Evolutionary conservation across 2,113 vertebrate species (phyloP), one percentile per base, ranked within the genome.

Genomic region (Colistium nudipinnis): DNA sequence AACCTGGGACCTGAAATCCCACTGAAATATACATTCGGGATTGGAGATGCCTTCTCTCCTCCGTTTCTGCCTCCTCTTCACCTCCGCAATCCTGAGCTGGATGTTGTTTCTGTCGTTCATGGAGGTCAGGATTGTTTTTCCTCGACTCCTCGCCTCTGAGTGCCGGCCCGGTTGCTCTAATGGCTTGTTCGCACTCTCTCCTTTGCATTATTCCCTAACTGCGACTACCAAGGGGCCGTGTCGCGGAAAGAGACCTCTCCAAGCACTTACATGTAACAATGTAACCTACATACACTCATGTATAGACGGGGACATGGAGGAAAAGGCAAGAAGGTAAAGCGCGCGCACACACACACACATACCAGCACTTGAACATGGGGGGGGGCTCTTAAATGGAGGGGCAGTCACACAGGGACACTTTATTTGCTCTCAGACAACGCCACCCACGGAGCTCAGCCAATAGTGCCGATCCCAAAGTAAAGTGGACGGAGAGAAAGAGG

Each of bases 121-220:
- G 7, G 74, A 65, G 79, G 83, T 86, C 70, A 80, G 59, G 61
- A 62, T 51, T 74, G 76, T 87, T 83, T 85, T 51, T 28, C 14
- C 52, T 63, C 41, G 10, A 16, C 55, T 72, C 60, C 62, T 39
- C 63, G 64, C 47, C 51, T 78, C 56, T 54, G 70, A 84, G 63
- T 64, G 47, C 65, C 73, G 73, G 69, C 61, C 78, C 43, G 68
- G 77, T 66, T 81, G 87, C 77, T 75, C 78, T 85, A 82, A 89
- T 83, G 72, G 68, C 79, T 78, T 81, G 77, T 84, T 84, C 76
- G 72, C 86, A 84, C 81, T 62, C 54, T 54, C 59, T 60, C 64
- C 62, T 86, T 83, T 86, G 68, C 83, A 85, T 87, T 83, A 76
- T 65, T 84, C 79, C 57, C 59, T 49, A 74, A 74, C 82, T 83